These are phyloP conservation scores for Mesembrinibis cayennensis DNA, from an alignment of 2,113 vertebrate genomes.

Conservation along the genomic window DNA sequence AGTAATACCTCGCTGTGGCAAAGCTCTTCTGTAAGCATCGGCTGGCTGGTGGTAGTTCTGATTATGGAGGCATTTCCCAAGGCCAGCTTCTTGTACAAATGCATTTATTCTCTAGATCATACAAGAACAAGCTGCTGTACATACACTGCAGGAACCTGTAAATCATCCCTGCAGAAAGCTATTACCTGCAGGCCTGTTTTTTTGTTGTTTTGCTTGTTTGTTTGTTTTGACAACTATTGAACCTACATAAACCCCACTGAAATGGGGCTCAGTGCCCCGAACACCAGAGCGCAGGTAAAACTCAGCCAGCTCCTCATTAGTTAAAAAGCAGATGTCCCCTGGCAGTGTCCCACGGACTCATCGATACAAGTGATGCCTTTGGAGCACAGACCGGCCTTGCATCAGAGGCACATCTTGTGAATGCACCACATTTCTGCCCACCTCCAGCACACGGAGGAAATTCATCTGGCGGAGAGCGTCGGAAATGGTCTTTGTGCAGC, in stretches of 20 bases:
- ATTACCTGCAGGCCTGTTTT: not conserved
- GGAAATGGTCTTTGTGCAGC: not conserved
- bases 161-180: not conserved
- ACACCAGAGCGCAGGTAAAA: rapidly evolving
- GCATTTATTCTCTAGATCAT: not conserved
- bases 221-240: not conserved
- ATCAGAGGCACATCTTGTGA: not conserved
- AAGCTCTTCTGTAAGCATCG: not conserved
- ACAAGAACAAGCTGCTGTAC: not conserved
- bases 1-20: not conserved
- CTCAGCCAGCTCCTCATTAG: not conserved
- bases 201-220: not conserved
- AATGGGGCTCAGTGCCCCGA: not conserved
- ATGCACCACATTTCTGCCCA: not conserved
- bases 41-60: not conserved
- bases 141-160: not conserved
- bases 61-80: not conserved
- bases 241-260: not conserved
- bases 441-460: not conserved
- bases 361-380: not conserved
- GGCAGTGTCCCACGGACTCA: not conserved
- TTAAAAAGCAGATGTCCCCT: not conserved
- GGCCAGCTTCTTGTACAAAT: not conserved
- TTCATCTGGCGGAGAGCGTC: not conserved
- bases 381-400: not conserved